Evolutionary conservation across 2,888 invertebrate species (phyloP), one percentile per base, ranked within the genome.

Genomic region (Lobophora halterata): DNA sequence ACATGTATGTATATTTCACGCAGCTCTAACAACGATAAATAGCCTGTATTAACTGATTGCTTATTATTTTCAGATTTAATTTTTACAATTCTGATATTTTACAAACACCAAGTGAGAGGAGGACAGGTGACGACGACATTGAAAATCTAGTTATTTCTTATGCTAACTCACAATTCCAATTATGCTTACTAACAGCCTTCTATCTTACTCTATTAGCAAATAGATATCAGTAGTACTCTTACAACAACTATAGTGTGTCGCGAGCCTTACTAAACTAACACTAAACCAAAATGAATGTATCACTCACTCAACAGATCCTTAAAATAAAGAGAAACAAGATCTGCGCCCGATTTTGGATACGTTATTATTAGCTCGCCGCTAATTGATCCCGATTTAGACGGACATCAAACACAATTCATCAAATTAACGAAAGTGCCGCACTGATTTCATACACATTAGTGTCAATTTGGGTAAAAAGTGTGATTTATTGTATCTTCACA

Each of bases 301-400:
- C 67, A 52, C 46, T 67, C 67, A 52, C 46, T 70, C 66, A 53
- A 46, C 67, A 57, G 50, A 49, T 61, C 58, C 61, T 55, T 56
- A 56, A 57, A 48, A 47, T 55, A 52, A 51, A 39, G 46, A 39
- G 37, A 49, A 54, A 46, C 46, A 48, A 52, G 53, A 56, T 56
- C 55, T 56, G 48, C 54, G 55, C 49, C 58, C 53, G 43, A 51
- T 49, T 65, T 65, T 40, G 56, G 48, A 55, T 42, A 49, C 53
- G 58, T 65, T 71, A 71, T 61, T 66, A 67, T 69, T 69, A 73
- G 58, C 58, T 55, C 48, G 29, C 39, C 31, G 38, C 61, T 71
- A 74, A 74, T 73, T 72, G 70, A 64, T 65, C 65, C 58, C 55
- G 61, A 61, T 68, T 66, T 69, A 65, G 62, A 56, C 41, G n/a